Evolutionary conservation across 1,140 invertebrate genomes (phyloP), one percentile per base, ranked within the genome.

Genomic region (Nasonia longicornis): DNA sequence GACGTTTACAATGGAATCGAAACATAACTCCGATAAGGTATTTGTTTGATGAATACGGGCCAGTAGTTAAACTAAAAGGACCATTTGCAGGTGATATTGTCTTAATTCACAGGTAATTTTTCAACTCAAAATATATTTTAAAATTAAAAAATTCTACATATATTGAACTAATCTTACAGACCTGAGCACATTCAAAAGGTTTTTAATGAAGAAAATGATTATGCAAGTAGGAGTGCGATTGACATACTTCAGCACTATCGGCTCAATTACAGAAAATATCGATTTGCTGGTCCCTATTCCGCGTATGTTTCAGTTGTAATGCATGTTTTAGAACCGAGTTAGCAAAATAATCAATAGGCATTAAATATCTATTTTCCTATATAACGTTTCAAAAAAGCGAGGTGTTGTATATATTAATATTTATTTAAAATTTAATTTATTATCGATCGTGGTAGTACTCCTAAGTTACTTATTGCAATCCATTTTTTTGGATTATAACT

Each of bases 191-290:
- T 93, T 75, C 90, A 91, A 38, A 91, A 92, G 74, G 92, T 94
- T 2, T 92, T 93, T 79, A 87, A 90, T 4, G 91, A 92, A 84
- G 93, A 94, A 83, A 93, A 92, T 0, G 88, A 91, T 1, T 88
- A 86, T 66, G 93, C 94, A 1, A 87, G 93, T 3, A 89, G 93
- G 35, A 94, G 93, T 8, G 91, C 91, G 1, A 88, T 94, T 26
- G 93, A 94, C 82, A 92, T 92, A 4, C 83, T 94, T 38, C 92
- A 94, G 77, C 92, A 93, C 83, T 94, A 94, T 84, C 89, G 93
- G 26, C 77, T 89, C 14, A 90, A 93, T 72, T 88, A 93, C 83
- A 89, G 92, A 45, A 92, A 92, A 83, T 90, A 91, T 83, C 86
- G 88, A 82, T 90, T 92, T 38, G 88, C 91, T 0, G 93, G 93